A percentile compares a stretch with the other conserved stretches of the same genome.
Conservation (phyloP, 2,113 vertebrate species). For the Syngnathus typhle region DNA sequence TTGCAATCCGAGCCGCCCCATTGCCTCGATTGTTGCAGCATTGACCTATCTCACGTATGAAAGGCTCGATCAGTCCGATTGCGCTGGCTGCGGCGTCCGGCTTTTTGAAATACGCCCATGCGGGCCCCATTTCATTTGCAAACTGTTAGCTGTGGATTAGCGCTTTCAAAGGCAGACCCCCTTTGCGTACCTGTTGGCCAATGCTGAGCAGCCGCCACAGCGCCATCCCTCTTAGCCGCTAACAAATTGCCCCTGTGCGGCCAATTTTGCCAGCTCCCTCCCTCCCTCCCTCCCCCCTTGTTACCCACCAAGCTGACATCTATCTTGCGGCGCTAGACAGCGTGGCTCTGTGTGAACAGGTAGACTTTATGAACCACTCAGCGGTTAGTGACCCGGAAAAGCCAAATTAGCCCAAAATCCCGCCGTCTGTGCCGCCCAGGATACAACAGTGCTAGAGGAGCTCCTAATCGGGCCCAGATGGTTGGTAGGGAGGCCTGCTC, state of each 20-base stretch:
- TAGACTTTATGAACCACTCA: constrained; percentile 74
- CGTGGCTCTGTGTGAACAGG: constrained; percentile 63
- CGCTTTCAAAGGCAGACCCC: constrained; percentile 46
- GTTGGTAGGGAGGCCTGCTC: constrained; percentile 52
- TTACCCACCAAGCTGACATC: constrained; percentile 48
- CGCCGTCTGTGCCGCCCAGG: constrained; percentile 48
- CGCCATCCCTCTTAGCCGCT: constrained; percentile 57
- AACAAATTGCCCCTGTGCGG: constrained; percentile 69
- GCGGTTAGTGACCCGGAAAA: constrained; percentile 70
- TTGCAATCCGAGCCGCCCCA: constrained; percentile 16
- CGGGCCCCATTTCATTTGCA: constrained; percentile 4
- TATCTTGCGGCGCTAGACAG: constrained; percentile 45
- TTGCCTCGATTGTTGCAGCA: constrained; percentile 7
- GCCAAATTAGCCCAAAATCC: constrained; percentile 69
- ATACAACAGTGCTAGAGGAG: constrained; percentile 45
- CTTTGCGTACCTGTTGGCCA: constrained; percentile 56
- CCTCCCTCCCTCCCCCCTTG: constrained; percentile 37
- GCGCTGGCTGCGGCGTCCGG: constrained; percentile 44
- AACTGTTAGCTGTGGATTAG: constrained; percentile 34
- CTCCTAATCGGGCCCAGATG: constrained; percentile 69
- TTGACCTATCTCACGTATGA: neutral
- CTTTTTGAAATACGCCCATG: neutral
- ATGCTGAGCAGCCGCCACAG: constrained; percentile 59
- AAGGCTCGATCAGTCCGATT: neutral
- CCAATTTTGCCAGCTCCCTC: constrained; percentile 59